Base-by-base conservation (phyloP, 2,888 invertebrate species). In the Drosophila anceps region DNA sequence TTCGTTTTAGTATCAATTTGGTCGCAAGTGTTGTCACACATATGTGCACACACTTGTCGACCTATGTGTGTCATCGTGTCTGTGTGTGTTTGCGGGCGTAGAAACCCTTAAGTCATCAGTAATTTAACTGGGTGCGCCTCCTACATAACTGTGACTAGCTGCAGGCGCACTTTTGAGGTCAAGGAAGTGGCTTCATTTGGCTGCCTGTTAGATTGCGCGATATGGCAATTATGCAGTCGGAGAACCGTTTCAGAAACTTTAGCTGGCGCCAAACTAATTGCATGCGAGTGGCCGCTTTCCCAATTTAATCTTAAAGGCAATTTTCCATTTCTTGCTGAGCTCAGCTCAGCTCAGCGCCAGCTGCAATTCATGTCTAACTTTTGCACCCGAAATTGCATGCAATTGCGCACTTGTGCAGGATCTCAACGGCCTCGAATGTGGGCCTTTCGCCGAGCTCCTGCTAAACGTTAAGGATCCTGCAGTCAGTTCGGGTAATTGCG, bases 261-360 rank as follows among this genome's bases (percentile, higher is more conserved):
- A 39, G 41, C 51, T 76, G 81, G 73, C 79, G 78, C 73, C 81
- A 64, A 77, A 57, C 77, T 81, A 80, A 78, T 78, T 78, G 81
- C 81, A 54, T n/a, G 60, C 81, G 76, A 69, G 31, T 31, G 50
- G 24, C 20, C 54, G 69, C 63, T 64, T 54, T 12, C 63, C 69
- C 70, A 79, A 76, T 84, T 89, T 84, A 84, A 87, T 89, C 90
- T 89, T 84, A 82, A 81, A 76, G 69, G 72, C 74, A 89, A 89
- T 81, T 89, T 84, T 48, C 15, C 61, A 59, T 69, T 82, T 83
- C 82, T 82, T 84, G 69, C 66, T 15, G 27, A n/a, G 43, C 72
- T 46, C 15, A 7, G n/a, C n/a, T n/a, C n/a, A n/a, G n/a, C n/a
- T n/a, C 46, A n/a, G 15, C 27, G 9, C 54, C 27, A 60, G 76